Conservation (phyloP, 2,797 vertebrate genomes). For the Corythornis leucogaster region DNA sequence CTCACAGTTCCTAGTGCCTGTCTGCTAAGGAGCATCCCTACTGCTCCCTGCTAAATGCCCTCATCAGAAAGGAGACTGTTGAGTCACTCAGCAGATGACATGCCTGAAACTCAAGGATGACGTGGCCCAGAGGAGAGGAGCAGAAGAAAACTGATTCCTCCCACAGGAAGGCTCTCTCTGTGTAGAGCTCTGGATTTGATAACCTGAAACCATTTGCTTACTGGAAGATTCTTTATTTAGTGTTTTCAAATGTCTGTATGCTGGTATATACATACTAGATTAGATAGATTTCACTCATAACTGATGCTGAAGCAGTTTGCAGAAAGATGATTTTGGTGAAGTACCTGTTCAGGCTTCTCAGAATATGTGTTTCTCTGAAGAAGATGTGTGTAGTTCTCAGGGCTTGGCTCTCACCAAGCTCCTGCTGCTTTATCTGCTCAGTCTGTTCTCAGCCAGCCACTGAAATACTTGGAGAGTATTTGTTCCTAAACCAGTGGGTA, state of each 20-base stretch:
- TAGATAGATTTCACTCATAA: not conserved
- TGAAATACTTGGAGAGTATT: not conserved
- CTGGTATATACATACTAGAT: not conserved
- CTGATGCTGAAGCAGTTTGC: not conserved
- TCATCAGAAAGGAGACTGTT: not conserved
- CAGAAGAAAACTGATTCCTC: not conserved
- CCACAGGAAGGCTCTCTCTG: not conserved
- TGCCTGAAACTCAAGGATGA: not conserved
- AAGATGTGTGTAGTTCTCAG: not conserved
- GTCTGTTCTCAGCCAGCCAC: not conserved
- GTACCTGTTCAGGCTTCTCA: not conserved
- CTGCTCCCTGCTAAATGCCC: not conserved
- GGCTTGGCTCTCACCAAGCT: fast-evolving
- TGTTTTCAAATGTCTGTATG: not conserved
- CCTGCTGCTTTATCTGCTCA: not conserved
- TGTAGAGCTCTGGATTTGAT: not conserved
- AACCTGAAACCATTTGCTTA: not conserved
- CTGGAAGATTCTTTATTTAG: not conserved
- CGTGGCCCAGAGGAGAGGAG: not conserved
- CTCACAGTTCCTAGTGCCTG: not conserved
- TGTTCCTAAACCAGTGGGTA: not conserved
- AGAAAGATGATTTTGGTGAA: not conserved
- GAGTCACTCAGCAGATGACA: not conserved
- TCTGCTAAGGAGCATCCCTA: not conserved
- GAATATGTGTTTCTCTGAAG: not conserved